Evolutionary conservation across 2,888 invertebrate species (phyloP).

Genomic region (Polylopha cassiicola): DNA sequence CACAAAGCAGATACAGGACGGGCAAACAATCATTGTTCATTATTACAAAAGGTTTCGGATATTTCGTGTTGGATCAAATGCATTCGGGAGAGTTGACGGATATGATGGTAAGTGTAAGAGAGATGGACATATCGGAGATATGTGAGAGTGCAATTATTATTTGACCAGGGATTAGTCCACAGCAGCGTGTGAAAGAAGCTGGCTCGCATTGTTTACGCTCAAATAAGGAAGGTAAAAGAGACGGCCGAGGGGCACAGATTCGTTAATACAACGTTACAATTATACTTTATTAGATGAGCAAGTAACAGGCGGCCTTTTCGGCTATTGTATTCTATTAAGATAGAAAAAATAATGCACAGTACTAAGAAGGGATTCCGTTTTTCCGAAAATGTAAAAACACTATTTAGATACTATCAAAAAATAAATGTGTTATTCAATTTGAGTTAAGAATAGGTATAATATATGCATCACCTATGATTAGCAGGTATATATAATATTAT

Average conservation of each 20-base stretch:
- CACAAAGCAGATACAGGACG: constrained; percentile 74
- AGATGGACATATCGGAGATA: constrained; percentile 46
- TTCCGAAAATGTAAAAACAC: constrained; percentile 16
- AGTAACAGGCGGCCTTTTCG: constrained; percentile 35
- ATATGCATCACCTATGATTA: too few relatives aligned
- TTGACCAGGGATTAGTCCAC: constrained; percentile 75
- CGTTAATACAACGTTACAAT: constrained; percentile 61
- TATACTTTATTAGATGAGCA: constrained; percentile 54
- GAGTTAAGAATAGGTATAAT: too few relatives aligned
- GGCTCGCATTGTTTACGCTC: constrained; percentile 72
- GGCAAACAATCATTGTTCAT: constrained; percentile 77
- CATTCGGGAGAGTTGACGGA: constrained; percentile 61
- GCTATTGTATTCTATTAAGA: constrained; percentile 34
- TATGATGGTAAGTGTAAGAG: constrained; percentile 56
- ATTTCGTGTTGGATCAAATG: constrained; percentile 74
- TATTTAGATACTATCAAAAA: too few relatives aligned
- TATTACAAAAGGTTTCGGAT: constrained; percentile 76
- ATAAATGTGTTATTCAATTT: too few relatives aligned
- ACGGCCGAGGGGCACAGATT: constrained; percentile 51
- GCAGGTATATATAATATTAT: too few relatives aligned
- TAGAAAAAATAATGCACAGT: constrained; percentile 27
- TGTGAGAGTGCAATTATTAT: constrained; percentile 73
- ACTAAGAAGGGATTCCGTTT: constrained; percentile 27
- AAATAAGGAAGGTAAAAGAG: constrained; percentile 72
- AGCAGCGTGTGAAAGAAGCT: constrained; percentile 74